Evolutionary conservation across 2,113 vertebrate genomes (phyloP), one percentile per base, ranked within the genome.

Genomic region (Carassius carassius): DNA sequence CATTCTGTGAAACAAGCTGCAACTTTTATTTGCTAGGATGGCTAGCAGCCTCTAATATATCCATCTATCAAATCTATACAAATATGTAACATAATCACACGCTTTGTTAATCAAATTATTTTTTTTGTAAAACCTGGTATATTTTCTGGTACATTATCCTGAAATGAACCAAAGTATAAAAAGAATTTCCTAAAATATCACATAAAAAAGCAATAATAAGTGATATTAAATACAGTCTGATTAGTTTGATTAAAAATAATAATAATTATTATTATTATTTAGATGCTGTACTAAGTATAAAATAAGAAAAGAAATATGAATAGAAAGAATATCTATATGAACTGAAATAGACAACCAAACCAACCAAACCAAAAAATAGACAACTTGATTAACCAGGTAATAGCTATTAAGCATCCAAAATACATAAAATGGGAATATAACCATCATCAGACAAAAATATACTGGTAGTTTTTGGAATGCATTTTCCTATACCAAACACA

Each of bases 401-500:
- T 70, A 75, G 83, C 82, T 74, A 88, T 86, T 89, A 86, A 65
- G 89, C 56, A 90, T 85, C 88, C 88, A 88, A 84, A 90, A 76
- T 80, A 82, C 67, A 81, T 78, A 78, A 80, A 78, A 77, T 78
- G 35, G 58, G 60, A 86, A 65, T 12, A 62, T 76, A 19, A 83
- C 37, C 56, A 78, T 82, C 35, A 54, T 58, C 81, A 84, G 87
- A 72, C 62, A 88, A 79, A 60, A 89, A 83, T 82, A 84, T 84
- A 89, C 84, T 86, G 63, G 81, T 85, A 90, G 83, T 83, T 88
- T 81, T 6, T 85, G 86, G 86, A 89, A 86, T 84, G 87, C 85
- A 84, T 86, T 87, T 88, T 92, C 56, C 88, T 88, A 87, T 91
- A 91, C 74, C 91, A 91, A 93, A 91, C 92, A 94, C 94, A 96